Evolutionary conservation across 1,140 invertebrate species (phyloP), one percentile per base, ranked within the genome.

Genomic region (Lepidotrigona ventralis): DNA sequence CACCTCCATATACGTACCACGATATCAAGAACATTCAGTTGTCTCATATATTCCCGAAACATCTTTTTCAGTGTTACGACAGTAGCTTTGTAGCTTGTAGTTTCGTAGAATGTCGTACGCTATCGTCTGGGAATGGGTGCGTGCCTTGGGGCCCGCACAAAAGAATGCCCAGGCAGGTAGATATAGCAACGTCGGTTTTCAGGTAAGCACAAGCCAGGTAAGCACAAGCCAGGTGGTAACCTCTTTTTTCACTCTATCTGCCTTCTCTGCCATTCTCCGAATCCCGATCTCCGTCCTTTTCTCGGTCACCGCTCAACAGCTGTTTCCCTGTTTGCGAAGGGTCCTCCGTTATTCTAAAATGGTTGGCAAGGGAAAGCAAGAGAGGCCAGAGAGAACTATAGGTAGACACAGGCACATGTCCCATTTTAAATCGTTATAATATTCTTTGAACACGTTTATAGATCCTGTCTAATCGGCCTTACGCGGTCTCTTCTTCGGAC

Each of bases 341-440:
- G 87, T 89, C 87, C 33, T 89, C 89, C 89, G 90, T 92, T 89
- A 93, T 94, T 93, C 90, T 93, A 91, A 93, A 92, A 91, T 84
- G 85, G 74, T n/a, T 46, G 58, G n/a, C 19, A 58, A 60, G 60
- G 58, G 46, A 63, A 56, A 58, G 58, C 75, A 63, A 71, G 75
- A 84, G 9, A 19, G n/a, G 6, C 14, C 81, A 73, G 69, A 83
- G 84, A 76, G 58, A 74, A 79, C 71, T 71, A 66, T 66, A 46
- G 83, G 39, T 86, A 64, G 77, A 78, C 75, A 46, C 63, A 74
- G 74, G 86, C 90, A 91, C 90, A 91, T 92, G 90, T 91, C 87
- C 90, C 81, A 91, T 85, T 90, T 92, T 87, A 86, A 92, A 91
- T 91, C 87, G 87, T 88, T 90, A 88, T 86, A 89, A 89, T 33